phyloP scores from a whole-genome alignment of 2,888 invertebrate species.

The Dioctria linearis region DNA sequence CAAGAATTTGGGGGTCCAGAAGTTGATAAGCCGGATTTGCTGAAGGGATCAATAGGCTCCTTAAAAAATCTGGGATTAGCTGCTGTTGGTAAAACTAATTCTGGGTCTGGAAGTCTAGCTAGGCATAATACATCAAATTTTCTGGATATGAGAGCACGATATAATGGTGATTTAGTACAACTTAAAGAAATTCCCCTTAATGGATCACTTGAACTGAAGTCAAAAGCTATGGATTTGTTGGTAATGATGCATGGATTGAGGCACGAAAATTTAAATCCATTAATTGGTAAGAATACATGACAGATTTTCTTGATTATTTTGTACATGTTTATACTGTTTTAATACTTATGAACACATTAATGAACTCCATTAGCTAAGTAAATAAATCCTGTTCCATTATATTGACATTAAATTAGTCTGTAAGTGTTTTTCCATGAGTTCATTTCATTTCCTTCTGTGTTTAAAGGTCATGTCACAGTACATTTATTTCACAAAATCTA shows the following conservation, averaged over 20 bases:
- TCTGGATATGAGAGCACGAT: slow-evolving; percentile 84
- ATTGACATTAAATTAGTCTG: too few species aligned
- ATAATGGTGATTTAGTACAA: slow-evolving; percentile 93
- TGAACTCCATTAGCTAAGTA: too few species aligned
- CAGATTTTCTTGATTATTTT: too few species aligned
- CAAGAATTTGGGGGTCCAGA: slow-evolving; percentile 88
- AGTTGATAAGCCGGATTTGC: slow-evolving; percentile 87
- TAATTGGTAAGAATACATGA: slow-evolving; percentile 75
- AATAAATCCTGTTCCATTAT: too few species aligned
- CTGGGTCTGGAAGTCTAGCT: slow-evolving; percentile 73
- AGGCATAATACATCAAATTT: slow-evolving; percentile 73
- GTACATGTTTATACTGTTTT: too few species aligned
- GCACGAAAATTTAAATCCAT: slow-evolving; percentile 92
- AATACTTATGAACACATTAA: too few species aligned
- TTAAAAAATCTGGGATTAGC: slow-evolving; percentile 74
- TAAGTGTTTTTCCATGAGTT: too few species aligned
- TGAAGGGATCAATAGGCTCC: slow-evolving; percentile 83
- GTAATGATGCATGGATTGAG: slow-evolving; percentile 87
- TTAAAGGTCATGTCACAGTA: background rate
- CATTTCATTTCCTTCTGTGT: too few species aligned
- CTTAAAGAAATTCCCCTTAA: slow-evolving; percentile 82
- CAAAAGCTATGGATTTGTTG: slow-evolving; percentile 84
- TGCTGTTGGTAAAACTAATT: slow-evolving; percentile 67
- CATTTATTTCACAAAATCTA: background rate
- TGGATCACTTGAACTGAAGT: slow-evolving; percentile 80